Evolutionary conservation across 2,113 vertebrate species (phyloP).

Genomic region (Oxyura jamaicensis): DNA sequence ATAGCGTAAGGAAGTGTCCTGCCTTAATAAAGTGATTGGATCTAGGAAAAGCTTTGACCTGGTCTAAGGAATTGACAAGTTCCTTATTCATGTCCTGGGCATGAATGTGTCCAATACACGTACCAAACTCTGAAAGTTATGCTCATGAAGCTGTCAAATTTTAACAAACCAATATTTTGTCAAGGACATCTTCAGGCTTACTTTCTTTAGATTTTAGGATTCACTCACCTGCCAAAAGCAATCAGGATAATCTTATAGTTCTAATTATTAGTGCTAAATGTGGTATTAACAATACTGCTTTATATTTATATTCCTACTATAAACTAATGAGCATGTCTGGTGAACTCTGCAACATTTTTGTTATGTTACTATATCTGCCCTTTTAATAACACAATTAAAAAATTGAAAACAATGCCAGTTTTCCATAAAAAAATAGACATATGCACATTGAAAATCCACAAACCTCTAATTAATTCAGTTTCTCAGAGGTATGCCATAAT

Average conservation of each 20-base stretch:
- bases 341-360: background rate
- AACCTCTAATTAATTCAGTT: constrained; percentile 44
- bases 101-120: background rate
- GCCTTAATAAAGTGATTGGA: background rate
- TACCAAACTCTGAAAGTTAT: background rate
- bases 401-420: constrained; percentile 29
- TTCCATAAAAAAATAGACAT: constrained; percentile 18
- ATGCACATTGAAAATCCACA: constrained; percentile 27
- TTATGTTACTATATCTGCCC: background rate
- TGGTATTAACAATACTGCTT: constrained; percentile 10
- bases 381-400: constrained; percentile 12
- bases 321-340: background rate
- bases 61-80: background rate
- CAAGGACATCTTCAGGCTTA: background rate
- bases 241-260: background rate
- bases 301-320: background rate
- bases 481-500: constrained; percentile 22
- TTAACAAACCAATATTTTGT: background rate
- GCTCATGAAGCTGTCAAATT: background rate
- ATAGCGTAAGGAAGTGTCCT: background rate
- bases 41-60: background rate
- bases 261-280: background rate
- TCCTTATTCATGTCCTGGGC: background rate
- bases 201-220: constrained; percentile 7
- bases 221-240: constrained; percentile 4